Evolutionary conservation across 2,113 vertebrate genomes (phyloP), one percentile per base, ranked within the genome.

Genomic region (Clarias gariepinus): DNA sequence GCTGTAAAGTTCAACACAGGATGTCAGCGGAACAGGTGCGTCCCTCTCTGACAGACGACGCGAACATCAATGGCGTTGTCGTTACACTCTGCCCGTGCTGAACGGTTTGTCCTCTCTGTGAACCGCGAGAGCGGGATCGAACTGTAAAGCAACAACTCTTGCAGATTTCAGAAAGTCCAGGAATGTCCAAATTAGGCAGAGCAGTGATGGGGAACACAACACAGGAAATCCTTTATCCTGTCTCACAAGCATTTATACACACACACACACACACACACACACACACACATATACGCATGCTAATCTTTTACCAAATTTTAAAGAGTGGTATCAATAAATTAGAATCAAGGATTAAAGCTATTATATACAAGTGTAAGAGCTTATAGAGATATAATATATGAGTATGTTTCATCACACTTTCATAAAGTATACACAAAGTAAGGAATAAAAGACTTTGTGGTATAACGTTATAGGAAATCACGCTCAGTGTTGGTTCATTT

Each of bases 201-300:
- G 80, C 52, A 76, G 57, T 58, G 86, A 86, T 86, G 83, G 53
- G 33, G 84, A 90, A 87, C 87, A 88, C 87, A 85, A 86, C 80
- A 89, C 89, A 90, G 89, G 89, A 90, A 90, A 89, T 89, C 89
- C 87, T 82, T 87, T 87, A 90, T 89, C 86, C 89, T 85, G 88
- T 63, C 89, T 87, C 76, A 25, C 66, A 79, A 83, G 69, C 41
- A 57, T 80, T 53, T 71, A 83, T 58, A 76, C 78, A 73, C 64
- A 87, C 85, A 83, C 81, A 76, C 71, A 25, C 21, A 25, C 71
- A 47, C 71, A 47, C 33, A 73, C 69, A 73, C 82, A 82, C 81
- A 77, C 61, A 87, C 81, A 79, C 84, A 79, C n/a, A n/a, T 10
- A n/a, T 25, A 25, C 61, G 10, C 21, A 63, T 15, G 71, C 78